Evolutionary conservation across 2,888 invertebrate genomes (phyloP).

Genomic region (Branchipolynoe longqiensis): DNA sequence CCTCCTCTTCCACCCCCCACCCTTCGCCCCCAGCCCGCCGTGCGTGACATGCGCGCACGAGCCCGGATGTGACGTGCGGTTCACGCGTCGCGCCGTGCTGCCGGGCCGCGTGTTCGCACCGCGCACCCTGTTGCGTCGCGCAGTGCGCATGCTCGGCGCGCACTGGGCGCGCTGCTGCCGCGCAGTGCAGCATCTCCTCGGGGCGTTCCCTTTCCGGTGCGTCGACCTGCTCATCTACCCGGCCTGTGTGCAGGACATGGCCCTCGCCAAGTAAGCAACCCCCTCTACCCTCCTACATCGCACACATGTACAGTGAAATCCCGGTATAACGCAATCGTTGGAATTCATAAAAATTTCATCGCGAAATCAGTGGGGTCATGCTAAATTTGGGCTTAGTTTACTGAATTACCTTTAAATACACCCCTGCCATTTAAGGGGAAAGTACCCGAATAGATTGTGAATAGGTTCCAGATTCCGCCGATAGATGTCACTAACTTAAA

Average conservation of each 20-base stretch:
- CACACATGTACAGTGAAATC: too few species aligned
- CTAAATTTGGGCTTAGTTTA: too few species aligned
- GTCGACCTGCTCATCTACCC: slow-evolving; percentile 81
- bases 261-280: slow-evolving; percentile 60
- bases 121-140: slow-evolving; percentile 54
- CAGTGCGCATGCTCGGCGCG: slow-evolving; percentile 66
- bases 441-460: too few species aligned
- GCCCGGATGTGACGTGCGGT: slow-evolving; percentile 27
- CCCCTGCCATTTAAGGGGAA: too few species aligned
- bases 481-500: too few species aligned
- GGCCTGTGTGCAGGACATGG: slow-evolving; percentile 63
- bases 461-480: too few species aligned
- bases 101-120: slow-evolving; percentile 74
- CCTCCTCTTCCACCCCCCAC: too few species aligned
- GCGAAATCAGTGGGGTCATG: too few species aligned
- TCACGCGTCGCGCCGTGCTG: slow-evolving; percentile 30
- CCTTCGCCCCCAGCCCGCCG: neutral
- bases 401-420: too few species aligned
- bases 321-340: too few species aligned
- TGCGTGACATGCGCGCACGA: slow-evolving; percentile 48
- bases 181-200: slow-evolving; percentile 74
- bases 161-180: slow-evolving; percentile 74
- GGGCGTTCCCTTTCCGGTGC: slow-evolving; percentile 80
- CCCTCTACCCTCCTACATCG: too few species aligned
- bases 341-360: too few species aligned